Base-by-base conservation (phyloP, 1,140 invertebrate genomes). In the Polyergus mexicanus region DNA sequence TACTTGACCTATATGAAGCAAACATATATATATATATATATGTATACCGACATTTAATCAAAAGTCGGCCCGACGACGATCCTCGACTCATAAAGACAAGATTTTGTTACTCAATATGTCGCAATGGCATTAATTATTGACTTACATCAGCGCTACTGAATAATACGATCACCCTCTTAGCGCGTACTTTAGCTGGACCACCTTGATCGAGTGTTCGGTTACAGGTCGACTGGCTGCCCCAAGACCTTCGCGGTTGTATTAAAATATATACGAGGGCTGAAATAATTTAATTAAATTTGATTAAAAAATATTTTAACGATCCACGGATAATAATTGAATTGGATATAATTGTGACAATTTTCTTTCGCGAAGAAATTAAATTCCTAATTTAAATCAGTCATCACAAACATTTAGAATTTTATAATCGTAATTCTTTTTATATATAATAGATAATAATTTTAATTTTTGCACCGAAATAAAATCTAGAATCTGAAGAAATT, bases 61-160 rank as follows among this genome's bases (percentile, higher is more conserved):
- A 38, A 76, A 77, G 38, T 58, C 32, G 44, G 72, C 28, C n/a
- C 19, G 8, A 51, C 25, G 6, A 51, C 7, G 28, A 78, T 3
- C 16, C n/a, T 63, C 86, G n/a, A 35, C 65, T 83, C 32, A 25
- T 11, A 28, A 51, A 65, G 28, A 58, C 28, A 44, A 85, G 85
- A 87, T 93, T 89, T 88, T 81, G 35, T 92, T 91, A 91, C 87
- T 35, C 35, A 83, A 88, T 41, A 60, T 92, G 86, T 88, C 86
- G 90, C 80, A 93, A 93, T 74, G 58, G 77, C 47, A 74, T 41
- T 71, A 83, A 89, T 90, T 83, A 91, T 88, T 90, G 54, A 16
- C 71, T 88, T 85, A 86, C 68, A 87, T 84, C 71, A 25, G 13
- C 51, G 68, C 89, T 76, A 80, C 28, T 32, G 72, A 71, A 90